Evolutionary conservation across 2,113 vertebrate species (phyloP).

Genomic region (Galemys pyrenaicus): DNA sequence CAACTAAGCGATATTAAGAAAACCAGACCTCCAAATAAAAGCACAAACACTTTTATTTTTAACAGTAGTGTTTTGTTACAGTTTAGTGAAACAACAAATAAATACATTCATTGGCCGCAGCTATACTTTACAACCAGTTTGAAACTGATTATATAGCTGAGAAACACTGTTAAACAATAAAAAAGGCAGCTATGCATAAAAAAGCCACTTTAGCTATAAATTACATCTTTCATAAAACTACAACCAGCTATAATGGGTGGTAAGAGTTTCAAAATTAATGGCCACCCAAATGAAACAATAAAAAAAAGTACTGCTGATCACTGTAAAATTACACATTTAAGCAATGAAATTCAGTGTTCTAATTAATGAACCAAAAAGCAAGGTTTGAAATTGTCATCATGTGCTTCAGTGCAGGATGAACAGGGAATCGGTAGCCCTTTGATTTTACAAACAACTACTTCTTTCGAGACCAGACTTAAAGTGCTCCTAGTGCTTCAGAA

Average conservation of each 20-base stretch:
- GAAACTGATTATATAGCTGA: constrained; percentile 79
- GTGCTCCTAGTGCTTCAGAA: constrained; percentile 89
- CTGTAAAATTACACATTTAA: constrained; percentile 66
- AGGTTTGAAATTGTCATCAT: constrained; percentile 61
- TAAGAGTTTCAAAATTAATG: constrained; percentile 61
- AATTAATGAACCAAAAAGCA: constrained; percentile 65
- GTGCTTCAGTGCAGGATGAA: constrained; percentile 85
- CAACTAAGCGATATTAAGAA: constrained; percentile 50
- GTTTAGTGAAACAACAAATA: constrained; percentile 87
- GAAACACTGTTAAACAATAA: constrained; percentile 80
- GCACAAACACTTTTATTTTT: constrained; percentile 87
- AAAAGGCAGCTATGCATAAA: constrained; percentile 85
- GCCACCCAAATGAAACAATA: constrained; percentile 51
- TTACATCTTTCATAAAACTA: constrained; percentile 84
- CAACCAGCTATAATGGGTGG: constrained; percentile 49
- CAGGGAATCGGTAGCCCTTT: constrained; percentile 83
- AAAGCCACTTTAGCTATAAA: constrained; percentile 84
- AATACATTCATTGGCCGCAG: constrained; percentile 94
- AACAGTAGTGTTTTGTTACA: constrained; percentile 93
- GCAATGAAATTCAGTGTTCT: constrained; percentile 67
- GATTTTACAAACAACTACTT: constrained; percentile 79
- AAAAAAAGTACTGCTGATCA: constrained; percentile 70
- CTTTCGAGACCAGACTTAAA: constrained; percentile 84
- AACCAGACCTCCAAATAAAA: constrained; percentile 42
- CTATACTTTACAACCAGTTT: constrained; percentile 79